Percentiles rank a stretch among this genome's conserved stretches.
Evolutionary conservation across 2,888 invertebrate genomes (phyloP).

Genomic region (Pachycephus smyrnensis): DNA sequence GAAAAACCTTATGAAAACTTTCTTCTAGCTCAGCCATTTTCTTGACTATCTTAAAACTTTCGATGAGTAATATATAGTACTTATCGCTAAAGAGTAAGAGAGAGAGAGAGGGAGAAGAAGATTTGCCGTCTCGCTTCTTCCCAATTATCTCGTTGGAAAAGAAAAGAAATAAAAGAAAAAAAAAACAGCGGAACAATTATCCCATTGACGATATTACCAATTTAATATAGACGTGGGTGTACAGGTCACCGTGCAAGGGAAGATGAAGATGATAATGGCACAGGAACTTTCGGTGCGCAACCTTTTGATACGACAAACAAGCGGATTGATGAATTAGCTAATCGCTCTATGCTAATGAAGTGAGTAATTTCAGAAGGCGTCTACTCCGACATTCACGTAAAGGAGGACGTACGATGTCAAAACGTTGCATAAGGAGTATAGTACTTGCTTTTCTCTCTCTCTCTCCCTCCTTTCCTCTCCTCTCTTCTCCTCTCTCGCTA

Average conservation of each 20-base stretch:
- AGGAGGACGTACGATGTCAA: conserved; percentile 27
- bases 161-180: background rate
- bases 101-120: background rate
- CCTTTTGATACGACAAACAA: conserved; percentile 28
- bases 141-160: background rate
- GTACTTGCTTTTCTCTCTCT: background rate
- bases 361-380: conserved; percentile 20
- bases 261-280: conserved; percentile 4
- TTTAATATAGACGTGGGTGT: conserved; percentile 40
- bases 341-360: conserved; percentile 26
- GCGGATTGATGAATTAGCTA: conserved; percentile 39
- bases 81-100: background rate
- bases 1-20: background rate
- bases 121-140: background rate
- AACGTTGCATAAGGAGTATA: background rate
- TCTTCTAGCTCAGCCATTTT: background rate
- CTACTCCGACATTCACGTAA: background rate
- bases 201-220: conserved; percentile 37
- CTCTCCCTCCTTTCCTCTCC: background rate
- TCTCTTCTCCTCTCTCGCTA: background rate
- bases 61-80: background rate
- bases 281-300: conserved; percentile 27
- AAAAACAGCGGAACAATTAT: conserved; percentile 35
- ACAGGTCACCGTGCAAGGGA: background rate
- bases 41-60: background rate